Conservation (phyloP, 2,888 invertebrate species). For the Melanostoma mellinum region DNA sequence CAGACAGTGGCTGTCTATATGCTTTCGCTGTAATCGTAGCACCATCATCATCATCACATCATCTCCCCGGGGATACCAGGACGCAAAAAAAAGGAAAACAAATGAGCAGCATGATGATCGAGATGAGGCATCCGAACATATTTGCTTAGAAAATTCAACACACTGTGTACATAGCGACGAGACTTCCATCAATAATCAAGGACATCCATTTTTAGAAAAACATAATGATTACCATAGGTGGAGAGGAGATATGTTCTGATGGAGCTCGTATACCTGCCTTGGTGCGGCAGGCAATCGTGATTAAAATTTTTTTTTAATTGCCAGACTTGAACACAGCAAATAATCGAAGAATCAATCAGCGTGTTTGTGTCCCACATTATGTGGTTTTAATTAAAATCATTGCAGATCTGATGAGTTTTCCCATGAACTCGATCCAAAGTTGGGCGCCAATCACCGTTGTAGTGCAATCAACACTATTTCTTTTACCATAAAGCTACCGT, state of each 20-base stretch:
- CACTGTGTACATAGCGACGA: background rate
- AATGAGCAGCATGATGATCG: slow-evolving; percentile 12
- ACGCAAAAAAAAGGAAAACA: slow-evolving; percentile 5
- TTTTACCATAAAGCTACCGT: too few relatives aligned
- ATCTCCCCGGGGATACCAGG: background rate
- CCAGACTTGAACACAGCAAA: slow-evolving; percentile 9
- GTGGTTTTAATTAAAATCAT: too few relatives aligned
- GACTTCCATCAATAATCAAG: slow-evolving; percentile 35
- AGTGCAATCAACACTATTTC: too few relatives aligned
- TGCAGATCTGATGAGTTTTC: too few relatives aligned
- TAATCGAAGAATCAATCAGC: slow-evolving; percentile 29
- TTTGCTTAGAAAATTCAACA: slow-evolving; percentile 33
- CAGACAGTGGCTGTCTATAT: slow-evolving; percentile 40
- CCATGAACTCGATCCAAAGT: too few relatives aligned
- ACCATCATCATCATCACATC: slow-evolving; percentile 28
- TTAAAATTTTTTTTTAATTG: slow-evolving; percentile 12
- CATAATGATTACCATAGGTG: too few relatives aligned
- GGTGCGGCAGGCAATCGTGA: slow-evolving; percentile 33
- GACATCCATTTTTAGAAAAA: slow-evolving; percentile 1
- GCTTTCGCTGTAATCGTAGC: slow-evolving; percentile 46
- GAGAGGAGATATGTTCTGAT: background rate
- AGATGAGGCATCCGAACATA: slow-evolving; percentile 7
- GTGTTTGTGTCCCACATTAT: slow-evolving; percentile 22
- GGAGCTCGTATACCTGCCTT: background rate
- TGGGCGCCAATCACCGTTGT: too few relatives aligned